Evolutionary conservation across 2,113 vertebrate genomes (phyloP).

Genomic region (Anser brachyrhynchus): DNA sequence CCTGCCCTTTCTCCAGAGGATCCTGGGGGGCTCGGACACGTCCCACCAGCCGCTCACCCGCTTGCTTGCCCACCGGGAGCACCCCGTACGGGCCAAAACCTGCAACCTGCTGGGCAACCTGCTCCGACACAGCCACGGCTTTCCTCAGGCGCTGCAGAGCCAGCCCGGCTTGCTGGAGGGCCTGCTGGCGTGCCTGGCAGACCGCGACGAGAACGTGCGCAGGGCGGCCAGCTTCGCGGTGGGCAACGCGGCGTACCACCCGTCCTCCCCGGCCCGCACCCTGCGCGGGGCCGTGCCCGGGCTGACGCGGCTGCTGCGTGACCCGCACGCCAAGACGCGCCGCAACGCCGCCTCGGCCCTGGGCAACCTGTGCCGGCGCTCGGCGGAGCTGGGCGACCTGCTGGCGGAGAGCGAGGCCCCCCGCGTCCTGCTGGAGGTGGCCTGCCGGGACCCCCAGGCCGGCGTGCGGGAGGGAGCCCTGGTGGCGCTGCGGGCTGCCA

Average conservation of each 20-base stretch:
- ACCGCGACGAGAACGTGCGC: constrained; percentile 67
- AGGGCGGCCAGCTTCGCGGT: constrained; percentile 75
- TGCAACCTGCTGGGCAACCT: constrained; percentile 86
- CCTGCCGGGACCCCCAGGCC: constrained; percentile 69
- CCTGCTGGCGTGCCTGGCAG: constrained; percentile 68
- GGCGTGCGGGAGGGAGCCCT: constrained; percentile 75
- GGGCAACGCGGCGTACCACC: constrained; percentile 71
- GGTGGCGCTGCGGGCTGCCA: constrained; percentile 70
- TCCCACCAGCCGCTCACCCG: constrained; percentile 42
- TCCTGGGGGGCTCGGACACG: constrained; percentile 60
- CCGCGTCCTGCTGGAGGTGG: constrained; percentile 70
- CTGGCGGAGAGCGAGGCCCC: constrained; percentile 66
- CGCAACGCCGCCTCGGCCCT: constrained; percentile 73
- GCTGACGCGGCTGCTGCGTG: constrained; percentile 64
- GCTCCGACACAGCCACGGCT: constrained; percentile 45
- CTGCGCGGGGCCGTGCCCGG: constrained; percentile 63
- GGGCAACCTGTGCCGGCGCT: constrained; percentile 71
- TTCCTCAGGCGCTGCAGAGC: constrained; percentile 42
- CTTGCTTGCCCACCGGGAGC: constrained; percentile 77
- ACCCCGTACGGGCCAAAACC: constrained; percentile 78
- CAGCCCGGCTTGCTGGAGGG: constrained; percentile 47
- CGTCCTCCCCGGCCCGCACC: neutral
- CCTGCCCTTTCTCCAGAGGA: constrained; percentile 67
- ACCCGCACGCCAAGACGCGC: constrained; percentile 66
- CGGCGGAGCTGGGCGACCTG: constrained; percentile 43